Conservation (phyloP, 2,797 vertebrate genomes). For the Bovichtus variegatus region DNA sequence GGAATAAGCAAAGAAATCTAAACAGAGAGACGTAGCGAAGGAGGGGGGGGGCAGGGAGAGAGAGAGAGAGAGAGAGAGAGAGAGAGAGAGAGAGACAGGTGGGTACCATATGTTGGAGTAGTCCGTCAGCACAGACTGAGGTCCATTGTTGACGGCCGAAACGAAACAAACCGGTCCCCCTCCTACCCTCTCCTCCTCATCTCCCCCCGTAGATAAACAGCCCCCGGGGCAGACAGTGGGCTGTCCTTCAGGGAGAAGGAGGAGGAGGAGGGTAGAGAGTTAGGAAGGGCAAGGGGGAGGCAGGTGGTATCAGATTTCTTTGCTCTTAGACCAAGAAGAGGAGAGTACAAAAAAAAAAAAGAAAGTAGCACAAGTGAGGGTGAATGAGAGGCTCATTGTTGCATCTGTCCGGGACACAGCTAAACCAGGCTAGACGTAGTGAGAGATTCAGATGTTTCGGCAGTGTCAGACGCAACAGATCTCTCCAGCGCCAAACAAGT, state of each 20-base stretch:
- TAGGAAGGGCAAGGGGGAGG: conserved; percentile 73
- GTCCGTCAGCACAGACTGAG: conserved; percentile 88
- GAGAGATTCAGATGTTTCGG: conserved; percentile 43
- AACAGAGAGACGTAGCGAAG: conserved; percentile 67
- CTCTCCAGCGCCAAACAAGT: conserved; percentile 41
- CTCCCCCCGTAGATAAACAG: conserved; percentile 84
- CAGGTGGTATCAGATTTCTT: conserved; percentile 82
- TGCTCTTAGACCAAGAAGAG: conserved; percentile 62
- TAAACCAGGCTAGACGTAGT: conserved; percentile 29
- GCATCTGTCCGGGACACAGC: conserved; percentile 45
- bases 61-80: conserved; percentile 32
- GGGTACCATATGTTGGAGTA: conserved; percentile 90
- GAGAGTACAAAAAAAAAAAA: conserved; percentile 19
- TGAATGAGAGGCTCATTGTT: conserved; percentile 52
- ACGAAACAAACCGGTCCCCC: conserved; percentile 78
- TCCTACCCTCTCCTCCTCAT: conserved; percentile 59
- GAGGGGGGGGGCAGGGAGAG: conserved; percentile 37
- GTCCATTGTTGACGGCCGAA: conserved; percentile 88
- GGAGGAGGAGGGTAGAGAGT: conserved; percentile 55
- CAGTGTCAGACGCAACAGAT: conserved; percentile 29
- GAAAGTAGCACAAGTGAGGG: conserved; percentile 41
- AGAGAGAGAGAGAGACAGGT: conserved; percentile 79
- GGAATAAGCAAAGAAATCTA: conserved; percentile 81
- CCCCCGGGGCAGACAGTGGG: conserved; percentile 81
- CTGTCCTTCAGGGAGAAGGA: conserved; percentile 75